Base-by-base conservation (phyloP, 2,888 invertebrate species). In the Catocala sponsa region DNA sequence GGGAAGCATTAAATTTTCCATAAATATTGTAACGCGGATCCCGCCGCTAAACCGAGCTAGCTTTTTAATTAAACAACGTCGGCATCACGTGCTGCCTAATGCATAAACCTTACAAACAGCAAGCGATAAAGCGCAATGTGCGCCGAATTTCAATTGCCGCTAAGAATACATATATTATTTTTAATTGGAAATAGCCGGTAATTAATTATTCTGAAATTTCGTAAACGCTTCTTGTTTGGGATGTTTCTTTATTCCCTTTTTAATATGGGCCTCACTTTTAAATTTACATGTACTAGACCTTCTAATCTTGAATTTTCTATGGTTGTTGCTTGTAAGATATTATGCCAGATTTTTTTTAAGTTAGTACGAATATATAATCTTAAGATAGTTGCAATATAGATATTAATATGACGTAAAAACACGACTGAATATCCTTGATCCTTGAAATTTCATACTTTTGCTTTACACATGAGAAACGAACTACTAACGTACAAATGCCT, bases 101-200 rank as follows among this genome's bases (percentile, higher is more conserved):
- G 78, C 72, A 73, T 65, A 74, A 80, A 81, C 77, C 78, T 76
- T 81, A 74, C 82, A 84, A 69, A 87, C 81, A 81, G 70, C 72
- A 65, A 71, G 78, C 84, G 70, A 87, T 87, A 88, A 87, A 87
- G 78, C 79, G 78, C 86, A 87, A 79, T 81, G 73, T 78, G 81
- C 76, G 87, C 80, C 65, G 86, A 88, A 86, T 86, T 84, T 79
- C 80, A 89, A 89, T 83, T 15, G 78, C 80, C 78, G 73, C 62
- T 73, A 4, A 71, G 69, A 71, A 78, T 38, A 6, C 35, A 73
- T 79, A 74, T 72, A 80, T 76, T 76, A 76, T 79, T 79, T 76
- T 61, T 80, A 85, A 84, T 87, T 84, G 82, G 77, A 83, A 82
- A 78, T 72, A 32, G 2, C 0, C 0, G 6, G 6, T n/a, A 41